Base-by-base conservation (phyloP, 37 sponge, comb jelly and placozoan genomes). In the Lycopodina hypogea region DNA sequence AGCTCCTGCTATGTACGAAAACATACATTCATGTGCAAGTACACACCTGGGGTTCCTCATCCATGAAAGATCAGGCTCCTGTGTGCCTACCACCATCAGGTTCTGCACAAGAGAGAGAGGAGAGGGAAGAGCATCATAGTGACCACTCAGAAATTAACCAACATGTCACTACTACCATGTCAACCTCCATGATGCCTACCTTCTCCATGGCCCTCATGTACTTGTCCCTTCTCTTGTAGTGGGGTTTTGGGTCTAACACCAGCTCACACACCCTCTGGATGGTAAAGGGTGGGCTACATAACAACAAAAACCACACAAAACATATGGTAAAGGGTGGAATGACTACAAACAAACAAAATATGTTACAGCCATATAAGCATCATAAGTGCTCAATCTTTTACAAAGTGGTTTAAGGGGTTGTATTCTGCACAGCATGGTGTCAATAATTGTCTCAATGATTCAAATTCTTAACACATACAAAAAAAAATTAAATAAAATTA, bases 231-330 rank as follows among this genome's bases (percentile, higher is more conserved):
- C 73, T 77, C 65, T 83, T 90, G 87, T 98, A 98, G 72, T 90
- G 87, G 48, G 78, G 83, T n/a, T 74, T 81, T 2, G 99, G 99
- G 21, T 86, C 84, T n/a, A 81, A 33, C 9, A 98, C 23, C 72
- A 98, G 76, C 82, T 98, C 99, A 77, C 96, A 93, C 30, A 98
- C 56, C 22, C 99, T 67, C 83, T 98, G 99, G 42, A 98, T 79
- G 3, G 99, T 98, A 84, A 98, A 98, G 9, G 99, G 99, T 35
- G 99, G 92, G 38, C 97, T 90, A 74, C 38, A 84, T 33, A 71
- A 50, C 8, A 41, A 28, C 28, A 59, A 26, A 26, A 3, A 28
- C 28, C 28, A 59, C 12, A 17, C 39, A 57, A 75, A 59, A 3
- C n/a, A 23, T 12, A 59, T 59, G 21, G 24, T 2, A 48, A 26